These are phyloP conservation scores for Agrilus biguttatus DNA, from an alignment of 2,888 invertebrate genomes.

Conservation along the genomic window DNA sequence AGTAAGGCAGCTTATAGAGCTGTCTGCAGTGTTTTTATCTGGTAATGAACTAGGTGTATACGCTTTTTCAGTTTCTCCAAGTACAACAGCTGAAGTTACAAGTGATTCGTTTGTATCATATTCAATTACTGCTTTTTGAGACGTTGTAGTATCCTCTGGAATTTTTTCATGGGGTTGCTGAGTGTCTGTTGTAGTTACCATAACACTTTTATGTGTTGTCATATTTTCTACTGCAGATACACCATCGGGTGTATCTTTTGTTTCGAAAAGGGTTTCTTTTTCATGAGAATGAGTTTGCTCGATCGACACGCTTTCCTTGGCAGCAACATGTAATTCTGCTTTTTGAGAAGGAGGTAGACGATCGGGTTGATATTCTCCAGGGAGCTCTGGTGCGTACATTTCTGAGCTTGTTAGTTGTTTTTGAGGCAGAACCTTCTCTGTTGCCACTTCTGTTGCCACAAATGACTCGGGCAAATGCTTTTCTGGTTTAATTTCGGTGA, in stretches of 20 bases:
- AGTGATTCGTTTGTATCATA: slow-evolving; percentile 47
- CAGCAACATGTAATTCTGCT: slow-evolving; percentile 42
- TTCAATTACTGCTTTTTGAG: slow-evolving; percentile 42
- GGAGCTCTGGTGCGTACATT: slow-evolving; percentile 52
- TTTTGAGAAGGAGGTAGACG: slow-evolving; percentile 45
- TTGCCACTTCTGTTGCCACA: slow-evolving; percentile 65
- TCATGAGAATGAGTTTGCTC: slow-evolving; percentile 44
- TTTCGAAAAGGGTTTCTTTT: slow-evolving; percentile 44
- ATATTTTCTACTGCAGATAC: slow-evolving; percentile 37
- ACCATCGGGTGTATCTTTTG: slow-evolving; percentile 28
- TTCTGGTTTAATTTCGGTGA: slow-evolving; percentile 55
- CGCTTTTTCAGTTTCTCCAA: slow-evolving; percentile 43
- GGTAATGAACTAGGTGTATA: slow-evolving; percentile 34
- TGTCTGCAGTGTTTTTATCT: slow-evolving; percentile 31
- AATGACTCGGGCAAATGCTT: slow-evolving; percentile 67
- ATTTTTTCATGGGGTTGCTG: slow-evolving; percentile 50
- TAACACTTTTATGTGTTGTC: slow-evolving; percentile 39
- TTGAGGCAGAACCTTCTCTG: slow-evolving; percentile 46
- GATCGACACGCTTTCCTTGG: slow-evolving; percentile 45
- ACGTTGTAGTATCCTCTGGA: slow-evolving; percentile 28
- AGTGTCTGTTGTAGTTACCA: slow-evolving; percentile 45
- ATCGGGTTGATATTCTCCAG: slow-evolving; percentile 43
- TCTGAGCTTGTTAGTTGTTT: slow-evolving; percentile 50
- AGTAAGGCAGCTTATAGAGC: slow-evolving; percentile 40
- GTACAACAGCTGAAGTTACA: slow-evolving; percentile 40